phyloP scores from a whole-genome alignment of 2,888 invertebrate genomes.

The Andrena hattorfiana region DNA sequence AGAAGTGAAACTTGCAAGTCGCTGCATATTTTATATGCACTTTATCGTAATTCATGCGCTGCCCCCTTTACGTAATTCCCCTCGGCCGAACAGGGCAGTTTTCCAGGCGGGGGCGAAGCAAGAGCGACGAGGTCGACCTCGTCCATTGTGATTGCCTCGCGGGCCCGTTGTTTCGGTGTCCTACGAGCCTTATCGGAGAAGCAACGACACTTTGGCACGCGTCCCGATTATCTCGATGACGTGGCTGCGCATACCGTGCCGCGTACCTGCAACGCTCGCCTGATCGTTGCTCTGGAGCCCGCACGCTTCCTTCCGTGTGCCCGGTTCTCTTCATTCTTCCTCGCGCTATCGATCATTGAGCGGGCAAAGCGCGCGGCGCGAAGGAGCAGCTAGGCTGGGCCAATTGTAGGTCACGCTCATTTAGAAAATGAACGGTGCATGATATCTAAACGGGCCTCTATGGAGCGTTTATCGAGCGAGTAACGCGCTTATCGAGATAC shows the following conservation, averaged over 20 bases:
- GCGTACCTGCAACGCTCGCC: background rate
- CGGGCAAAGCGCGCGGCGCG: too few relatives aligned
- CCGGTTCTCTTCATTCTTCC: background rate
- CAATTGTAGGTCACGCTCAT: too few relatives aligned
- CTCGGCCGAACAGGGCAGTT: background rate
- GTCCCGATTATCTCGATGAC: constrained; percentile 31
- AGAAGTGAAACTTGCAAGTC: background rate
- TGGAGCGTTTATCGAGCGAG: too few relatives aligned
- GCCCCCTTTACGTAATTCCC: constrained; percentile 13
- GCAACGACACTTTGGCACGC: constrained; percentile 24
- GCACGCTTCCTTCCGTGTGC: background rate
- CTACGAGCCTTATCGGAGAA: background rate
- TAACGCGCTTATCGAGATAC: too few relatives aligned
- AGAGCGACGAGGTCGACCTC: background rate
- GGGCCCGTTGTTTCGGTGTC: constrained; percentile 6
- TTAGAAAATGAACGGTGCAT: too few relatives aligned
- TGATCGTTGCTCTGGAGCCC: background rate
- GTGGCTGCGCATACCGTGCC: background rate
- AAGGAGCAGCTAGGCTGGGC: too few relatives aligned
- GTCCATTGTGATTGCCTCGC: background rate
- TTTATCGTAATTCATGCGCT: background rate
- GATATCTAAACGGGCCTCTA: too few relatives aligned
- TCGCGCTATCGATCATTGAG: too few relatives aligned
- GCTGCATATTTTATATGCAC: background rate
- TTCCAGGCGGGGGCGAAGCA: background rate